Evolutionary conservation across 2,888 invertebrate species (phyloP).

Genomic region (Aphrophora alni): DNA sequence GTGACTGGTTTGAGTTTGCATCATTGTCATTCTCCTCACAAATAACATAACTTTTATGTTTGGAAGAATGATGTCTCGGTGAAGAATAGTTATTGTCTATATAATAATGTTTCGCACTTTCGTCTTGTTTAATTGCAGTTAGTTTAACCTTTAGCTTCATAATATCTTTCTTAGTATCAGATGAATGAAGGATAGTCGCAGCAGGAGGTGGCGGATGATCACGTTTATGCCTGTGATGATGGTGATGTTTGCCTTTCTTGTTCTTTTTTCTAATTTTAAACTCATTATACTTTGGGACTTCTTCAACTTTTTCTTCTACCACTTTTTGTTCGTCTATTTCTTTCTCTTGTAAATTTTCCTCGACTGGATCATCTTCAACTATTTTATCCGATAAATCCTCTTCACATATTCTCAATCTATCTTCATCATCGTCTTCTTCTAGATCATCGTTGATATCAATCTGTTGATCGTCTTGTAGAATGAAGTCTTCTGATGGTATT

Average conservation of each 20-base stretch:
- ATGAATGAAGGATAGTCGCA: slow-evolving; percentile 51
- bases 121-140: slow-evolving; percentile 43
- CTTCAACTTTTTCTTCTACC: slow-evolving; percentile 43
- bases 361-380: slow-evolving; percentile 19
- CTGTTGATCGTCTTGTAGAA: slow-evolving; percentile 40
- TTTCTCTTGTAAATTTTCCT: slow-evolving; percentile 21
- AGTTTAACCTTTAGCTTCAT: slow-evolving; percentile 52
- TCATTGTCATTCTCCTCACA: slow-evolving; percentile 34
- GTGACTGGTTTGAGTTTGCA: slow-evolving; percentile 15
- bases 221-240: slow-evolving; percentile 49
- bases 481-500: slow-evolving; percentile 26
- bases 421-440: slow-evolving; percentile 41
- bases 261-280: slow-evolving; percentile 48
- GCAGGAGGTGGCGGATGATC: slow-evolving; percentile 47
- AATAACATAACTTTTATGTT: slow-evolving; percentile 32
- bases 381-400: slow-evolving; percentile 32
- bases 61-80: slow-evolving; percentile 30
- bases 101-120: slow-evolving; percentile 40
- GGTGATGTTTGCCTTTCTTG: slow-evolving; percentile 51
- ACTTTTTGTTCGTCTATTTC: slow-evolving; percentile 35
- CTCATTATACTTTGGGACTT: slow-evolving; percentile 30
- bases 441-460: slow-evolving; percentile 36
- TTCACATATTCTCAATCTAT: slow-evolving; percentile 32
- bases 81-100: slow-evolving; percentile 35
- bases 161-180: slow-evolving; percentile 47